phyloP scores from a whole-genome alignment of 2,797 vertebrate species.

The Galagoides demidoff region DNA sequence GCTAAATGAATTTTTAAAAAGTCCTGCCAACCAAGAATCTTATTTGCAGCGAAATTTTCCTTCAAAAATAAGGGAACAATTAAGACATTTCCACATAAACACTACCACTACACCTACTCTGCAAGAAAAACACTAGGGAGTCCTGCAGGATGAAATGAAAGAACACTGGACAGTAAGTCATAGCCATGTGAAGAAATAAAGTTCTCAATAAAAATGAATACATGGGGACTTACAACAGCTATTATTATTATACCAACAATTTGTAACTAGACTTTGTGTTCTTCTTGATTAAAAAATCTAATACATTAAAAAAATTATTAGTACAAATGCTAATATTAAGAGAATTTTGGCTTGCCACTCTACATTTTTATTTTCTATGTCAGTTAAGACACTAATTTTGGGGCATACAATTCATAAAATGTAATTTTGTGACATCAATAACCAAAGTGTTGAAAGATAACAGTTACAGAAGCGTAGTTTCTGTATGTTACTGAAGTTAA shows the following conservation, averaged over 20 bases:
- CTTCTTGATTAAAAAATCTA: background rate
- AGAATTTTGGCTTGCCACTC: background rate
- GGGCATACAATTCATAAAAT: background rate
- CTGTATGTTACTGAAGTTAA: background rate
- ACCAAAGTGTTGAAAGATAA: background rate
- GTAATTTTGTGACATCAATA: background rate
- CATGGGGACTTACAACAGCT: background rate
- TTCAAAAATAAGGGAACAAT: background rate
- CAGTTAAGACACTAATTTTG: background rate
- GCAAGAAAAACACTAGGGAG: background rate
- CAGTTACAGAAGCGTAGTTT: background rate
- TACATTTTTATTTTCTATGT: background rate
- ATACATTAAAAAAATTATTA: background rate
- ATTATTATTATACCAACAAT: background rate
- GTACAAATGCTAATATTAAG: background rate
- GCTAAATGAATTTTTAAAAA: too few relatives aligned
- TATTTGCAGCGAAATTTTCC: too few relatives aligned
- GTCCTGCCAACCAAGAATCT: too few relatives aligned
- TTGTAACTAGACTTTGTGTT: background rate
- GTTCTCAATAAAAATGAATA: background rate
- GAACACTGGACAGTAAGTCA: background rate
- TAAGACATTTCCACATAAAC: background rate
- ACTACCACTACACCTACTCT: background rate
- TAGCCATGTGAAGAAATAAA: background rate
- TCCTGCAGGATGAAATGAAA: background rate